Conservation (phyloP, 2,113 vertebrate species). For the Copsychus sechellarum region DNA sequence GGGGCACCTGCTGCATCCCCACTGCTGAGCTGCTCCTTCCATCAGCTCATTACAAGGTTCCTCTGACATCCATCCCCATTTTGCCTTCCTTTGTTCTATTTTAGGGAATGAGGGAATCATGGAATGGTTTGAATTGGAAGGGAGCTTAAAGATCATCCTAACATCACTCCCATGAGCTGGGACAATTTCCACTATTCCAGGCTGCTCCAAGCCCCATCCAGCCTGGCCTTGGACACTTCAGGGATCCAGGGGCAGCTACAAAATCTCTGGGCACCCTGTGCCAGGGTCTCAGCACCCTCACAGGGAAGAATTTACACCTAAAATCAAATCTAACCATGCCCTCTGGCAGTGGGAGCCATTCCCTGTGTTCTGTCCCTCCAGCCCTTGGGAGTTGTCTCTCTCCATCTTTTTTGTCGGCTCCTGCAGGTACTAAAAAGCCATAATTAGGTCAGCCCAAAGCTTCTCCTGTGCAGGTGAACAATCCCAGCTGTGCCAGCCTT, state of each 20-base stretch:
- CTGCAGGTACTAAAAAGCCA: too few relatives aligned
- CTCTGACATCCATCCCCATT: neutral
- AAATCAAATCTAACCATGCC: accelerated
- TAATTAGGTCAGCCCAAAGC: too few relatives aligned
- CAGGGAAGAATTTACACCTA: accelerated
- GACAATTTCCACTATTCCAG: neutral
- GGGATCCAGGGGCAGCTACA: neutral
- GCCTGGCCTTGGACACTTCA: neutral
- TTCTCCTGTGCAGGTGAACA: too few relatives aligned
- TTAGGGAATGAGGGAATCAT: neutral
- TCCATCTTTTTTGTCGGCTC: neutral
- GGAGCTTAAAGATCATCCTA: neutral
- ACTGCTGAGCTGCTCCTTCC: neutral
- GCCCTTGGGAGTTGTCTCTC: neutral
- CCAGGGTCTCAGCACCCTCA: accelerated
- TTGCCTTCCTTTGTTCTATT: neutral
- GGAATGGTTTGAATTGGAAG: neutral
- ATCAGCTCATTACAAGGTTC: neutral
- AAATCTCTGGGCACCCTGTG: accelerated
- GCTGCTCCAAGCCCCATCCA: neutral
- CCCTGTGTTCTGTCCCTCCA: neutral
- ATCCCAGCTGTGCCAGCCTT: too few relatives aligned
- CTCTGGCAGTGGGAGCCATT: accelerated
- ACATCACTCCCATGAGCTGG: accelerated
- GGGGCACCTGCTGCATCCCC: neutral